These are phyloP conservation scores for Papilio demoleus DNA, from an alignment of 2,888 invertebrate species.

Conservation along the genomic window DNA sequence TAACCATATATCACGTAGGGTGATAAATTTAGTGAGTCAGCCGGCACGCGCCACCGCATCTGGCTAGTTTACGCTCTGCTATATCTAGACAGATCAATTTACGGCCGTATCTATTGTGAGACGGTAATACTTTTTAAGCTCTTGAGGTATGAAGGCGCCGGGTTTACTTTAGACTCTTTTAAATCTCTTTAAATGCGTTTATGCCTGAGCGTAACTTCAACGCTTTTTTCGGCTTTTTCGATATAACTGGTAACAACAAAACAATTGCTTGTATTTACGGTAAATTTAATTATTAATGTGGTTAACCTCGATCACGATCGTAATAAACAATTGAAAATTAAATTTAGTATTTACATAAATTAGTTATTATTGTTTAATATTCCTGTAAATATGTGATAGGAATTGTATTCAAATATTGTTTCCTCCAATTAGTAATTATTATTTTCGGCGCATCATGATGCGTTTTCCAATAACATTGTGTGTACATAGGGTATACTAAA, in stretches of 20 bases:
- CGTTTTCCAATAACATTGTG: not conserved
- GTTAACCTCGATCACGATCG: no score
- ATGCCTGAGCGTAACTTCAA: no score
- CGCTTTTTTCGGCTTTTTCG: no score
- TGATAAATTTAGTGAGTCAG: slow-evolving; percentile 48
- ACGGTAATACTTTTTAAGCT: not conserved
- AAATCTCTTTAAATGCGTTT: no score
- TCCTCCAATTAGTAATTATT: slow-evolving; percentile 17
- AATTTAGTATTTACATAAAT: slow-evolving; percentile 5
- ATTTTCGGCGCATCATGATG: not conserved
- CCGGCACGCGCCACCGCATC: slow-evolving; percentile 52
- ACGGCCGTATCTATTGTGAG: slow-evolving; percentile 20
- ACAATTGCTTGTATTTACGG: not conserved
- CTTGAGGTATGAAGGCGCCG: not conserved
- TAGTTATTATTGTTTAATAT: slow-evolving; percentile 8
- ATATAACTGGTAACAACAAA: not conserved
- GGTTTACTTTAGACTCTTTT: not conserved
- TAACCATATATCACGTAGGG: slow-evolving; percentile 17
- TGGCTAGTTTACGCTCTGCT: slow-evolving; percentile 46
- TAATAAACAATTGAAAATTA: no score
- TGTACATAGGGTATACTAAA: not conserved
- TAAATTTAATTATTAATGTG: not conserved
- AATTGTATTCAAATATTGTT: slow-evolving; percentile 15
- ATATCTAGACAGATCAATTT: slow-evolving; percentile 50
- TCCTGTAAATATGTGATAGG: not conserved